phyloP scores from a whole-genome alignment of 2,797 vertebrate species.

The Malacoctenus gilli region DNA sequence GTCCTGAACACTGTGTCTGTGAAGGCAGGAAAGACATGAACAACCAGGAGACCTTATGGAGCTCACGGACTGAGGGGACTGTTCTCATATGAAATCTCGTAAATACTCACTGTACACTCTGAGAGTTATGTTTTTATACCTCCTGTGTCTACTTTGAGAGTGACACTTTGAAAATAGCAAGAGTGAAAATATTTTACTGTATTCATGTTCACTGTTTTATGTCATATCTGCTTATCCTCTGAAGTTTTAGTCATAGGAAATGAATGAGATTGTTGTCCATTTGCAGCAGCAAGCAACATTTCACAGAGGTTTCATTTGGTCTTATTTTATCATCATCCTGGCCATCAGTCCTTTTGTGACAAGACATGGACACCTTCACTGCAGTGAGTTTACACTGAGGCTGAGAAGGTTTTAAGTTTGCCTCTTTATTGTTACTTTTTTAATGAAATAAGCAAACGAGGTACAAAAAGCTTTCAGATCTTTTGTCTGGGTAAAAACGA shows the following conservation, averaged over 20 bases:
- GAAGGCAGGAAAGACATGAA: neutral
- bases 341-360: slow-evolving; percentile 10
- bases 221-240: slow-evolving; percentile 7
- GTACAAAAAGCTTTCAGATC: no score
- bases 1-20: neutral
- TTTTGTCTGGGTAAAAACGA: no score
- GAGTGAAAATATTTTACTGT: slow-evolving; percentile 14
- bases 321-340: slow-evolving; percentile 18
- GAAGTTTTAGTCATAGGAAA: slow-evolving; percentile 19
- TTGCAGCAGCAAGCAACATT: neutral
- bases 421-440: no score
- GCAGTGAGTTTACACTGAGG: no score
- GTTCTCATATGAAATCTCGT: slow-evolving; percentile 10
- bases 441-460: no score
- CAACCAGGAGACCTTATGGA: no score
- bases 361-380: no score
- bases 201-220: neutral
- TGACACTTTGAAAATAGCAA: slow-evolving; percentile 11
- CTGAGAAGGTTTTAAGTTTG: no score
- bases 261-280: neutral
- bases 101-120: slow-evolving; percentile 19
- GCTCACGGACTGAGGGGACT: neutral
- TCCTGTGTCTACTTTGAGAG: slow-evolving; percentile 29
- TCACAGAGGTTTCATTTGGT: slow-evolving; percentile 8
- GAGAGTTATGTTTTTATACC: slow-evolving; percentile 42